phyloP scores from a whole-genome alignment of 2,797 vertebrate species.

The Sandelia bainsii region DNA sequence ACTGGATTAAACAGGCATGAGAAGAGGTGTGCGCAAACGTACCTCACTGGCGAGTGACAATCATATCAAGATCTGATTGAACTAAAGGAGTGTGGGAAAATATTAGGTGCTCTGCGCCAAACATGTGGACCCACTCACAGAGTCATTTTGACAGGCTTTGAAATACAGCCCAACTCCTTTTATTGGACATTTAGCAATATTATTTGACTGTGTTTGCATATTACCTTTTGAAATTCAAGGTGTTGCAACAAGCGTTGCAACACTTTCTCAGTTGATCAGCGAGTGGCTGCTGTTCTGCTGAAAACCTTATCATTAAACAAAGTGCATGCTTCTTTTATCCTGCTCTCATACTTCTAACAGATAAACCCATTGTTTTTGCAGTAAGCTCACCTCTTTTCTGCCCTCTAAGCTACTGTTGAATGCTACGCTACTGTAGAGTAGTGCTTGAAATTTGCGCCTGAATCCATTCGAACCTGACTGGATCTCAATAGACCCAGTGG shows the following conservation, averaged over 20 bases:
- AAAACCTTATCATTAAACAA: conserved; percentile 57
- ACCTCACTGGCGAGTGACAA: conserved; percentile 51
- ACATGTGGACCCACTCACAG: conserved; percentile 36
- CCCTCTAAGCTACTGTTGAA: conserved; percentile 37
- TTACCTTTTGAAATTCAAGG: conserved; percentile 47
- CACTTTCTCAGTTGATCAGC: conserved; percentile 49
- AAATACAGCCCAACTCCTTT: conserved; percentile 33
- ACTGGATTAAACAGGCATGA: conserved; percentile 68
- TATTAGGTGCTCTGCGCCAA: conserved; percentile 49
- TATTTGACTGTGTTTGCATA: conserved; percentile 30
- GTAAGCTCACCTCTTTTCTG: conserved; percentile 55
- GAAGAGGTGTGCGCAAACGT: conserved; percentile 52
- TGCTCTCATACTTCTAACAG: conserved; percentile 40
- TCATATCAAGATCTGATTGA: conserved; percentile 64
- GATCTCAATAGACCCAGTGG: conserved; percentile 40
- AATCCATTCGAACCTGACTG: conserved; percentile 43
- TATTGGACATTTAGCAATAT: conserved; percentile 42
- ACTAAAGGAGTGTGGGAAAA: conserved; percentile 54
- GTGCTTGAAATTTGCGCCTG: conserved; percentile 60
- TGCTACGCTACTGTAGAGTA: conserved; percentile 14
- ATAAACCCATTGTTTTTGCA: conserved; percentile 40
- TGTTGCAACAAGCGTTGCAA: conserved; percentile 51
- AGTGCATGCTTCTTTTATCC: conserved; percentile 51
- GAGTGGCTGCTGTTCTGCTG: conserved; percentile 51
- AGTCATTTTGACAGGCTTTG: conserved; percentile 58